Evolutionary conservation across 2,797 vertebrate species (phyloP).

Genomic region (Falco berigora): DNA sequence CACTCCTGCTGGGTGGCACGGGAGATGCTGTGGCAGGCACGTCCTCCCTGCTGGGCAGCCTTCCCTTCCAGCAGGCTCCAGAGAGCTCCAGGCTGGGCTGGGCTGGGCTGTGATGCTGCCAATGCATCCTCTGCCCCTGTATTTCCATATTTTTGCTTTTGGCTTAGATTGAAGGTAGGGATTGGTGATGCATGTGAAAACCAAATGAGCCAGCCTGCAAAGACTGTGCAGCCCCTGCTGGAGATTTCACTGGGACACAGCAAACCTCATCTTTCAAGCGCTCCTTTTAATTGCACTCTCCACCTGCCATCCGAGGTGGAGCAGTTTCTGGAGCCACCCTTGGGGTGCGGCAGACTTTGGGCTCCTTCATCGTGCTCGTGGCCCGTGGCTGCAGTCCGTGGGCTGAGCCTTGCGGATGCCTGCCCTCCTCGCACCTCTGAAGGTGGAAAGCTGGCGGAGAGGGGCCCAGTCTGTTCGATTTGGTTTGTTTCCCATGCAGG

Average conservation of each 20-base stretch:
- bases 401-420: background rate
- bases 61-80: background rate
- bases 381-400: background rate
- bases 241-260: background rate
- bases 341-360: too few relatives aligned
- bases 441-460: background rate
- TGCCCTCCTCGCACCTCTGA: fast-evolving
- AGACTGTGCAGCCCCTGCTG: background rate
- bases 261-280: background rate
- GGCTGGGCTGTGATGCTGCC: background rate
- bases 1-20: fast-evolving
- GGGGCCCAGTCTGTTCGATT: fast-evolving
- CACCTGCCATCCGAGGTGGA: fast-evolving
- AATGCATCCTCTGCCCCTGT: background rate
- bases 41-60: background rate
- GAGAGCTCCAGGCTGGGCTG: background rate
- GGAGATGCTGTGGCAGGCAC: background rate
- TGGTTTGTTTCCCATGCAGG: background rate
- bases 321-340: background rate
- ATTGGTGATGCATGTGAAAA: background rate
- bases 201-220: background rate
- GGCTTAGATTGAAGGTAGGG: background rate
- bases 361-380: background rate
- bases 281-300: background rate
- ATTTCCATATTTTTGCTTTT: background rate